These are phyloP conservation scores for Tachypleus tridentatus DNA, from an alignment of 1,140 invertebrate species.

Conservation along the genomic window DNA sequence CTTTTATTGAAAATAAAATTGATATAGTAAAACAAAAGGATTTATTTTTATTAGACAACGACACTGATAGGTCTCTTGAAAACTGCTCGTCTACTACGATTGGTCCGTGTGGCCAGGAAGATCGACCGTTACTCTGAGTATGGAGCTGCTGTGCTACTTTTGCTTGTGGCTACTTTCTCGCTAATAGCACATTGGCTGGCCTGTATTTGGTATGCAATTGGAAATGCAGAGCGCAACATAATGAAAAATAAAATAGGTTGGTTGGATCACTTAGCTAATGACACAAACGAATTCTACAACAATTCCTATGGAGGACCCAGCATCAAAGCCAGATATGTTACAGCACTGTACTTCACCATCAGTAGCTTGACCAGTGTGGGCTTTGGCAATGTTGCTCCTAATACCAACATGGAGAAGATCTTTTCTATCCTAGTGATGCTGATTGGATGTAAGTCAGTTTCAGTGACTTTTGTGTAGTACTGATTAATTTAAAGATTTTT, in stretches of 20 bases:
- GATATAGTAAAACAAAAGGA: too few relatives aligned
- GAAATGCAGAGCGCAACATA: constrained; percentile 70
- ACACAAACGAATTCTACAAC: constrained; percentile 69
- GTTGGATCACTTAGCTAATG: constrained; percentile 82
- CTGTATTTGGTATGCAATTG: constrained; percentile 98
- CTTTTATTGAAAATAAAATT: too few relatives aligned
- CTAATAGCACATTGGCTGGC: constrained; percentile 98
- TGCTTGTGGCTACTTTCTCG: constrained; percentile 95
- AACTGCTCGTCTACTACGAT: constrained; percentile 81
- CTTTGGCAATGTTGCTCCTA: constrained; percentile 96
- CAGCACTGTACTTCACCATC: constrained; percentile 95
- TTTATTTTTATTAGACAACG: constrained; percentile 62
- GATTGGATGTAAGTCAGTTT: constrained; percentile 71
- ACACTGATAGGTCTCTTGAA: constrained; percentile 95
- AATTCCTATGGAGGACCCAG: constrained; percentile 59
- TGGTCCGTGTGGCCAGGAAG: constrained; percentile 91
- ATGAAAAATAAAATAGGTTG: constrained; percentile 70
- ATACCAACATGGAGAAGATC: constrained; percentile 89
- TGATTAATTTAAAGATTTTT: too few relatives aligned
- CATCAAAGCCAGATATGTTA: constrained; percentile 52
- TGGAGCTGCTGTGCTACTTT: constrained; percentile 87
- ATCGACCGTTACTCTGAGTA: constrained; percentile 98
- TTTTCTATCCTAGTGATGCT: constrained; percentile 90
- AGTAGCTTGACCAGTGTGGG: constrained; percentile 95
- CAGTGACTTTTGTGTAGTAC: neutral